These are phyloP conservation scores for Meliscaeva auricollis DNA, from an alignment of 2,888 invertebrate species.

Conservation along the genomic window DNA sequence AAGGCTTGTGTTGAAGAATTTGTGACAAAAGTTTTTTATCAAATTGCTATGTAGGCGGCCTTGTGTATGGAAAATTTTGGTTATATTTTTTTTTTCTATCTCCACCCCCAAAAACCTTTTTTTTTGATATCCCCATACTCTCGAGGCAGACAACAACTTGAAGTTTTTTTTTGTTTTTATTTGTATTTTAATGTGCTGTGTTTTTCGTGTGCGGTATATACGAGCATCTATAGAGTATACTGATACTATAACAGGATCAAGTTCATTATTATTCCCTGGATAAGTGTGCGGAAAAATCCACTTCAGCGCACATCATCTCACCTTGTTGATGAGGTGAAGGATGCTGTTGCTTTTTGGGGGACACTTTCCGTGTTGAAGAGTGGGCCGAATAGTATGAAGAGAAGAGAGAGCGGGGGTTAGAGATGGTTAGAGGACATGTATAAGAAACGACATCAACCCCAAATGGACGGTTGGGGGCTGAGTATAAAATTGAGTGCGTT, in stretches of 20 bases:
- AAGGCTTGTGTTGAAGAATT: slow-evolving; percentile 22
- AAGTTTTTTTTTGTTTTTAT: slow-evolving; percentile 64
- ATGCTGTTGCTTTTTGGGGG: slow-evolving; percentile 61
- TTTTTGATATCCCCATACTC: background rate
- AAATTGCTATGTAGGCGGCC: slow-evolving; percentile 55
- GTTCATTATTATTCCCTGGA: slow-evolving; percentile 67
- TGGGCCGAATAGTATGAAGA: background rate
- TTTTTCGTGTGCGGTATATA: slow-evolving; percentile 15
- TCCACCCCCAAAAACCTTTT: background rate
- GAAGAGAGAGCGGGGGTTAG: background rate
- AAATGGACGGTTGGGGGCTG: slow-evolving; percentile 11
- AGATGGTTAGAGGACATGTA: background rate
- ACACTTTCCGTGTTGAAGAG: slow-evolving; percentile 19
- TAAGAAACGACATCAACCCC: background rate
- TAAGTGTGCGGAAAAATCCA: slow-evolving; percentile 71
- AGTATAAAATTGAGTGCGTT: slow-evolving; percentile 16
- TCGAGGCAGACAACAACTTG: slow-evolving; percentile 50
- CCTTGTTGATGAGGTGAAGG: slow-evolving; percentile 51
- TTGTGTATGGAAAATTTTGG: slow-evolving; percentile 41
- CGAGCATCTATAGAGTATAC: background rate
- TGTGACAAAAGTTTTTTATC: slow-evolving; percentile 56
- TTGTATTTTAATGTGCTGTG: slow-evolving; percentile 59
- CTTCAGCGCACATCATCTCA: slow-evolving; percentile 67
- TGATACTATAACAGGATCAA: slow-evolving; percentile 48
- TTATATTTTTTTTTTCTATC: slow-evolving; percentile 14